A percentile compares a stretch with the other conserved stretches of the same genome.
These are phyloP conservation scores for Perccottus glenii DNA, from an alignment of 2,113 vertebrate species.

Conservation along the genomic window DNA sequence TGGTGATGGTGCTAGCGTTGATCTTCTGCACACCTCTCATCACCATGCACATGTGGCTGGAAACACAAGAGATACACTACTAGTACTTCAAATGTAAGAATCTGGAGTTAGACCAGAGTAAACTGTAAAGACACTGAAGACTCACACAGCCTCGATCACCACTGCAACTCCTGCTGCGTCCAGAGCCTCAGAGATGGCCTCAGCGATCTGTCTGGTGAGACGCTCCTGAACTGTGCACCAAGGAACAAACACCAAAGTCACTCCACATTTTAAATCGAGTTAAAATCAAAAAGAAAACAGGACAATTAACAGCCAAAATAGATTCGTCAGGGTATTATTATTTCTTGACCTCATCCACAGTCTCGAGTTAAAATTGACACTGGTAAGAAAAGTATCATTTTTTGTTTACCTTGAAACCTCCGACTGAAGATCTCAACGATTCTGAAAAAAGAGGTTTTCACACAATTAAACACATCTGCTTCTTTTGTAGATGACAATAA, in stretches of 20 bases:
- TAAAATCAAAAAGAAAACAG: too few species aligned
- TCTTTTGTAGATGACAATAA: too few species aligned
- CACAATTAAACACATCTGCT: too few species aligned
- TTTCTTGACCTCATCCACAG: too few species aligned
- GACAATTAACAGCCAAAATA: too few species aligned
- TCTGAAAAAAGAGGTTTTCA: constrained; percentile 35
- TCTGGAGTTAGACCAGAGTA: not conserved
- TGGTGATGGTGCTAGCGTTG: constrained; percentile 68
- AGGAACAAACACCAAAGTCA: too few species aligned
- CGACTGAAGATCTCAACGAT: constrained; percentile 79
- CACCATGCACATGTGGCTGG: constrained; percentile 71
- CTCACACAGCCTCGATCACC: constrained; percentile 70
- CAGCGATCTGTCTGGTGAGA: constrained; percentile 73
- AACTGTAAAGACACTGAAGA: constrained; percentile 6
- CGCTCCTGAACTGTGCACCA: constrained; percentile 70
- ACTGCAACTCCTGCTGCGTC: constrained; percentile 69
- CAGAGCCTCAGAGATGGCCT: constrained; percentile 68
- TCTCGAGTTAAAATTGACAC: too few species aligned
- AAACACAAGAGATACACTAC: not conserved
- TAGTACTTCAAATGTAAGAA: not conserved
- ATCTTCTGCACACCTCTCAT: constrained; percentile 76
- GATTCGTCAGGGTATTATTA: too few species aligned
- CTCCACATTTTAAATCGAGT: too few species aligned
- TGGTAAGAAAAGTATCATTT: too few species aligned
- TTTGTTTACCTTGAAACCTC: constrained; percentile 73